Conservation (phyloP, 2,113 vertebrate genomes). For the Diadophis punctatus region DNA sequence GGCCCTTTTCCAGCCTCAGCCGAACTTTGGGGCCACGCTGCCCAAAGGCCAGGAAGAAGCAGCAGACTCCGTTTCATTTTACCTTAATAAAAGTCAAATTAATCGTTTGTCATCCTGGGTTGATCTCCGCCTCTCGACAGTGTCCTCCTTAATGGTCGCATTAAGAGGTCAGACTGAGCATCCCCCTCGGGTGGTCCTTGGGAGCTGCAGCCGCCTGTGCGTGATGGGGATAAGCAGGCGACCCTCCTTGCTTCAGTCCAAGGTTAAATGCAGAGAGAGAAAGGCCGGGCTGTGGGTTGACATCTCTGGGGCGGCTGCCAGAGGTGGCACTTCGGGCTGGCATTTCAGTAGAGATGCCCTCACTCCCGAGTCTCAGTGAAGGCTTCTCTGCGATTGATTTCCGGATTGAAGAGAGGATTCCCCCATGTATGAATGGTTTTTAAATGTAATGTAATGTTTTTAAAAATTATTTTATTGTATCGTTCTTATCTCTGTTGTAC, state of each 20-base stretch:
- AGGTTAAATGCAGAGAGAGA: neutral
- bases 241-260: neutral
- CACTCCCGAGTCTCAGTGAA: neutral
- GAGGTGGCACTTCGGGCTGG: neutral
- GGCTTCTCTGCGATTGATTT: neutral
- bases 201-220: neutral
- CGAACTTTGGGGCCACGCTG: neutral
- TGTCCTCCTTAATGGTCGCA: neutral
- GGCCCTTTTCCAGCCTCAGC: neutral
- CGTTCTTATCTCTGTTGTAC: too few species aligned
- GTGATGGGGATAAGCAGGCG: neutral
- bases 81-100: neutral
- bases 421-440: too few species aligned
- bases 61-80: neutral
- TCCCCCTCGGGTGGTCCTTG: neutral
- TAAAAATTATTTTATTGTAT: too few species aligned
- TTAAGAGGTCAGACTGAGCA: fast-evolving
- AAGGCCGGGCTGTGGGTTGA: neutral
- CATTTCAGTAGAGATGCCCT: neutral
- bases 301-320: neutral
- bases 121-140: neutral
- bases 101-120: neutral
- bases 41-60: neutral
- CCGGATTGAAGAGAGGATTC: too few species aligned
- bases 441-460: too few species aligned